Evolutionary conservation across 2,797 vertebrate genomes (phyloP).

Genomic region (Labroides dimidiatus): DNA sequence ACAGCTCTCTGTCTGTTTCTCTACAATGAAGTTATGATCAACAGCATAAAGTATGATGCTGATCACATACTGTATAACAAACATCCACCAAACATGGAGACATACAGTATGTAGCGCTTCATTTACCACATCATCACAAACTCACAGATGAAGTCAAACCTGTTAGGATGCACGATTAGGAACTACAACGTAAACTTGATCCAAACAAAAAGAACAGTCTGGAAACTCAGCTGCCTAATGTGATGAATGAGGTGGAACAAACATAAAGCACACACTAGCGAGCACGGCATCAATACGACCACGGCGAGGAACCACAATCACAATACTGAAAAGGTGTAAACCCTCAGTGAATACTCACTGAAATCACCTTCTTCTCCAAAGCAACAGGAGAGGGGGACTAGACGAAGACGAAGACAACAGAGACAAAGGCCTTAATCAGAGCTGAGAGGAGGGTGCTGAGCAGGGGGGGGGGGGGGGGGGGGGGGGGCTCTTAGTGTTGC

Average conservation of each 20-base stretch:
- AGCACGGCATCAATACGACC: slow-evolving; percentile 60
- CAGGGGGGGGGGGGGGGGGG: not conserved
- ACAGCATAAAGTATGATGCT: slow-evolving; percentile 33
- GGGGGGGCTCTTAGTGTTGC: not conserved
- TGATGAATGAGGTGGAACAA: slow-evolving; percentile 51
- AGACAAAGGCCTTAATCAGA: slow-evolving; percentile 74
- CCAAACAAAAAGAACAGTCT: slow-evolving; percentile 3
- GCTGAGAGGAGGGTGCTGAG: slow-evolving; percentile 33
- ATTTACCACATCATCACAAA: slow-evolving; percentile 35
- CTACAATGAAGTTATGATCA: slow-evolving; percentile 35
- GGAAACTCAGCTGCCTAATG: slow-evolving; percentile 18
- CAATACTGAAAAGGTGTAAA: slow-evolving; percentile 55
- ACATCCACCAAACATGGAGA: slow-evolving; percentile 20
- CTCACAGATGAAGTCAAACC: slow-evolving; percentile 39
- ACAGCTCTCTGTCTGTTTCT: slow-evolving; percentile 2
- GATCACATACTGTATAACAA: not conserved
- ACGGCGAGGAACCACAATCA: slow-evolving; percentile 66
- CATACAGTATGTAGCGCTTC: not conserved
- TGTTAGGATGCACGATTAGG: slow-evolving; percentile 21
- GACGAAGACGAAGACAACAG: slow-evolving; percentile 83
- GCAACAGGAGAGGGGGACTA: slow-evolving; percentile 90
- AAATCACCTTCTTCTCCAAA: slow-evolving; percentile 89
- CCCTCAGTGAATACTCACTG: slow-evolving; percentile 88
- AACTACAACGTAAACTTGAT: slow-evolving; percentile 21
- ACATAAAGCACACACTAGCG: slow-evolving; percentile 32